Evolutionary conservation across 53 echinoderm and acorn worm genomes (phyloP).

Genomic region (Actinopyga echinites): DNA sequence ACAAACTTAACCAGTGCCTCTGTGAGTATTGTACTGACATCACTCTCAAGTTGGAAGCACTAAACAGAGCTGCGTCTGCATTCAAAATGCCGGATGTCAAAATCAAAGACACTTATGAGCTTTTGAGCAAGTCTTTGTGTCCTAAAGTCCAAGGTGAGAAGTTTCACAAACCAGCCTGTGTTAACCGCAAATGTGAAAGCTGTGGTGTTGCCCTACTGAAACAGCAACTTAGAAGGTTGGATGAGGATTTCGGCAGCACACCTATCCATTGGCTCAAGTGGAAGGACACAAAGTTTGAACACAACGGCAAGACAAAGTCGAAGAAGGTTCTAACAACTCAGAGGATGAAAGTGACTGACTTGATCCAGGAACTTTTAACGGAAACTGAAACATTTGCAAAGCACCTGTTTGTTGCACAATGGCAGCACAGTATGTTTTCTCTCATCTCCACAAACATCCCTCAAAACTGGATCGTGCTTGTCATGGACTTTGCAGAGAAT

Average conservation of each 20-base stretch:
- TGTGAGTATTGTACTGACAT: constrained; percentile 36
- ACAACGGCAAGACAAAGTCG: not conserved
- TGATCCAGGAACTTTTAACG: not conserved
- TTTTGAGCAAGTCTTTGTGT: not conserved
- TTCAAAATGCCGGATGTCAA: constrained; percentile 16
- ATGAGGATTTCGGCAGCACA: not conserved
- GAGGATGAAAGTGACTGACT: constrained; percentile 12
- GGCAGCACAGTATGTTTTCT: constrained; percentile 32
- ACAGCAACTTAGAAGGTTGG: not conserved
- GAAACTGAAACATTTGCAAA: not conserved
- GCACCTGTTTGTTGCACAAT: constrained; percentile 11
- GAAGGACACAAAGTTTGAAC: not conserved
- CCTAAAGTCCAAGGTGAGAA: not conserved
- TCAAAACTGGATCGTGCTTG: constrained; percentile 44
- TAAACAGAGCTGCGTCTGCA: constrained; percentile 18
- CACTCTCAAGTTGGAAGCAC: constrained; percentile 10
- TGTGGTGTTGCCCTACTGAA: not conserved
- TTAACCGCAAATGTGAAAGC: constrained; percentile 39
- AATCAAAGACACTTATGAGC: constrained; percentile 35
- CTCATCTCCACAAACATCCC: constrained; percentile 37
- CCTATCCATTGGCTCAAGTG: constrained; percentile 19
- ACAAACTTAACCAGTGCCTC: constrained; percentile 19
- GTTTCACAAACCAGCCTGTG: constrained; percentile 25
- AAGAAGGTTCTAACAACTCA: constrained; percentile 27
- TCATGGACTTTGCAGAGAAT: constrained; percentile 64